Base-by-base conservation (phyloP, 2,113 vertebrate species). In the Sorex fumeus region DNA sequence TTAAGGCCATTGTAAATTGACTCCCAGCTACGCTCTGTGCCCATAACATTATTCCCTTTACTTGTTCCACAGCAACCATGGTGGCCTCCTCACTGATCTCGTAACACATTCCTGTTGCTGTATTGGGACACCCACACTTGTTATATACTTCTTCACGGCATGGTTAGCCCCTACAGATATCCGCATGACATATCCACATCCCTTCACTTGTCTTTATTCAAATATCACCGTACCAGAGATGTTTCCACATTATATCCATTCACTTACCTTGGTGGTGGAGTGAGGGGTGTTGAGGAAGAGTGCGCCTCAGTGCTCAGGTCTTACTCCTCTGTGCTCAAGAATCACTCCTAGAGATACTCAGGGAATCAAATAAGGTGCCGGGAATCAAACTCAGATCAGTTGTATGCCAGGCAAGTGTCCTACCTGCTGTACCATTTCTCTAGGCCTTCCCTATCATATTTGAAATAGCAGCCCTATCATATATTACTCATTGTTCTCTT, bases 201-300 rank as follows among this genome's bases (percentile, higher is more conserved):
- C 34, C 2, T 67, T 92, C 53, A 23, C 9, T 90, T 71, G 34
- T 84, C 64, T 94, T 94, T 76, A 94, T 34, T 82, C 36, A 36
- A 78, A 67, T 30, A 76, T 23, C 13, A 62, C 30, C 67, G 90
- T 53, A 81, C 19, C 79, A 78, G 53, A 85, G 19, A 60, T 10
- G 45, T 19, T 69, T 72, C 43, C 32, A 36, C 45, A n/a, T 40
- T 40, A 77, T 28, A 80, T 5, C 45, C 81, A 87, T 50, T 78
- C 16, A 53, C 0, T 60, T 60, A 60, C 57, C 18, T 60, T 19
- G 18, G 21, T 15, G 21, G 57, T 2, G 57, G 57, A 60, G 57
- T 23, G 21, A 2, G 16, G 18, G 57, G 40, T 40, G 7, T 40
- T 15, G 53, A 23, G 57, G 57, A 60, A 8, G 57, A 19, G 21